Evolutionary conservation across 2,888 invertebrate genomes (phyloP), one percentile per base, ranked within the genome.

Genomic region (Torymus aiolomorphi): DNA sequence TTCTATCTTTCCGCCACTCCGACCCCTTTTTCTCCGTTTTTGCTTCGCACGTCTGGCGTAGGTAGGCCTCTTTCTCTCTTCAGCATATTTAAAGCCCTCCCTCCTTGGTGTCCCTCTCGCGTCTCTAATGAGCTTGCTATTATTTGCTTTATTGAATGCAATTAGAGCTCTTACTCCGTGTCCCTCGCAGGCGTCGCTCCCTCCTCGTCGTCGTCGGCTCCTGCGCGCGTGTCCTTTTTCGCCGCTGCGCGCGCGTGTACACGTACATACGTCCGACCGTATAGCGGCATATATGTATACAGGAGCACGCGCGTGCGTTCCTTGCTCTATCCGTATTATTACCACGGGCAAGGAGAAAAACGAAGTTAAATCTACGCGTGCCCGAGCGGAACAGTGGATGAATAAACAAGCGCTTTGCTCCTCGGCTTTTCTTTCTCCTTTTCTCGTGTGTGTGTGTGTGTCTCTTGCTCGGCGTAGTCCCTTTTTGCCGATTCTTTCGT

Each of bases 101-200:
- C 52, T 42, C 56, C 85, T 84, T 85, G 85, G 49, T 2, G 52
- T 59, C 84, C 85, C 87, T 88, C 89, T 89, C 10, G 52, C 49
- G 84, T 85, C 87, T 88, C 89, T 89, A 89, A 89, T 89, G 89
- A 88, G 89, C 89, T 89, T 88, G 88, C 88, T 88, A 89, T 89
- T 89, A 89, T 89, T 89, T 89, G 88, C 88, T 88, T 88, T 89
- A 89, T 88, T 88, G 87, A 88, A 89, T 88, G 88, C 89, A 89
- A 89, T 89, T 89, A 89, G 89, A 88, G 88, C 87, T 78, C 67
- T 88, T 88, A 87, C 88, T 88, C 86, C 88, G 84, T 88, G 88
- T 88, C 88, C 85, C 86, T 82, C 81, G 31, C 31, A 31, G 80
- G 81, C 83, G 70, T 80, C 78, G 66, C 67, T 74, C 67, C 72